Evolutionary conservation across 2,888 invertebrate genomes (phyloP), one percentile per base, ranked within the genome.

Genomic region (Euphydryas editha): DNA sequence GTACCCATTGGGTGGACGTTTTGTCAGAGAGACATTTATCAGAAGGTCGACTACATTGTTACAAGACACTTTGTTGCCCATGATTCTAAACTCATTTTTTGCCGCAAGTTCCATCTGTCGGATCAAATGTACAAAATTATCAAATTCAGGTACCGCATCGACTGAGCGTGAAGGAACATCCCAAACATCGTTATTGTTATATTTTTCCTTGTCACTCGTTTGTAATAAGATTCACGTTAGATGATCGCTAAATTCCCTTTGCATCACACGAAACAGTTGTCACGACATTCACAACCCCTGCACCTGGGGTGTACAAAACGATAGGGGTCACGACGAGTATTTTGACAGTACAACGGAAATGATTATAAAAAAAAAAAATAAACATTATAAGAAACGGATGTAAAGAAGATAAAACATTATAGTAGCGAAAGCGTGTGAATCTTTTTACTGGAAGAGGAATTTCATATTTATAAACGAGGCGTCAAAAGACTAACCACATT

Each of bases 301-400:
- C n/a, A n/a, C n/a, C n/a, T n/a, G n/a, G 24, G 49, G 49, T 51
- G 49, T 13, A 15, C 13, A 2, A 51, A 15, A 51, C 18, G 2
- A 20, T 13, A 18, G 18, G 20, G 47, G 47, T 36, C 24, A 36
- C 11, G 30, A 36, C 11, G 17, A 36, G 30, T 54, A 54, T 20
- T 42, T 57, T 4, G 20, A 42, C 21, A 57, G 37, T 36, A 5
- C 3, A 57, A 42, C 42, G 57, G 37, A 57, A 57, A 42, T 15
- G 39, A 15, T 18, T 17, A 57, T 15, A 39, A 39, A 17, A 56
- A 37, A 37, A 18, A 7, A 6, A 39, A 39, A 39, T 13, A 20
- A n/a, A n/a, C n/a, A 39, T 18, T 5, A 17, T 56, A 18, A 37
- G 39, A 11, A 56, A 57, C 20, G 42, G 21, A 57, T 24, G 24